phyloP scores from a whole-genome alignment of 2,888 invertebrate genomes.

The Luperina nickerlii region DNA sequence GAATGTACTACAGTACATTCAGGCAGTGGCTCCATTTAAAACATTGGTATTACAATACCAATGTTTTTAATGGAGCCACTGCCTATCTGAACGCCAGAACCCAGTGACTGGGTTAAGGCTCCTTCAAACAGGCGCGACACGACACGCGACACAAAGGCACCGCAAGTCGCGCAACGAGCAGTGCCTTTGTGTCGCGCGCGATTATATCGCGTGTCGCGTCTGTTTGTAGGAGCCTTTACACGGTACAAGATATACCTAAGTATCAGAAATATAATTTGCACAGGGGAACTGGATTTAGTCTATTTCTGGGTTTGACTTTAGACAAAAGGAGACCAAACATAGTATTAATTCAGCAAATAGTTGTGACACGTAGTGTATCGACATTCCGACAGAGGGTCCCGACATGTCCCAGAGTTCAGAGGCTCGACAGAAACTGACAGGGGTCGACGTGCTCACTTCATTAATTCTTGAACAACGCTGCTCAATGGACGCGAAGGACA shows the following conservation, averaged over 20 bases:
- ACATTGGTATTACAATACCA: no score
- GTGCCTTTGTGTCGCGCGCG: no score
- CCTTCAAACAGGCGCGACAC: no score
- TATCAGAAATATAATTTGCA: neutral
- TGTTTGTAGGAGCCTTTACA: no score
- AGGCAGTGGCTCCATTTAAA: no score
- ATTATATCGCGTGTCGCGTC: no score
- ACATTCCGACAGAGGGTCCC: slow-evolving; percentile 80
- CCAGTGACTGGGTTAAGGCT: neutral
- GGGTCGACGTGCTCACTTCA: slow-evolving; percentile 89
- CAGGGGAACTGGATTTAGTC: neutral
- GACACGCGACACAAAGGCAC: no score
- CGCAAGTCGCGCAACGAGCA: no score
- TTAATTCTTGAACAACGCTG: slow-evolving; percentile 87
- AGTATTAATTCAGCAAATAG: slow-evolving; percentile 61
- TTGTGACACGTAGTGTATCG: slow-evolving; percentile 82
- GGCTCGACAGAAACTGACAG: slow-evolving; percentile 83
- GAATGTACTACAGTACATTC: no score
- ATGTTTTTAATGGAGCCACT: neutral
- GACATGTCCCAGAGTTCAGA: slow-evolving; percentile 71
- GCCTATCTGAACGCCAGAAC: neutral
- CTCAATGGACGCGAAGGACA: slow-evolving; percentile 78
- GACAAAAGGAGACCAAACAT: slow-evolving; percentile 3
- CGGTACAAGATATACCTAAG: neutral
- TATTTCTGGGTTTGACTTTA: neutral